Evolutionary conservation across 2,888 invertebrate species (phyloP), one percentile per base, ranked within the genome.

Genomic region (Ellobium chinense): DNA sequence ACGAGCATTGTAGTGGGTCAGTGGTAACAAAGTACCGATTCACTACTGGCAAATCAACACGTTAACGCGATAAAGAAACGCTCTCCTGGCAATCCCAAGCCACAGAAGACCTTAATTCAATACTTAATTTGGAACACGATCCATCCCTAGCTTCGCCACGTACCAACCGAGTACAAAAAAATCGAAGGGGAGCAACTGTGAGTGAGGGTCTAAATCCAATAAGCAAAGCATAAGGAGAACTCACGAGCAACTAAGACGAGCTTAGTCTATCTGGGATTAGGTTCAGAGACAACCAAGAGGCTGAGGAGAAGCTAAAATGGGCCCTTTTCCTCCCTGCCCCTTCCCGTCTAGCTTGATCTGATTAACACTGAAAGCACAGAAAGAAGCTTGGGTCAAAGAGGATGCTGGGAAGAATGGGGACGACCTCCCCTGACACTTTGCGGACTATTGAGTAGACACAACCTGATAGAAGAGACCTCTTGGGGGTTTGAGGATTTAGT

Each of bases 161-260:
- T 34, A 1, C 29, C n/a, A 65, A 36, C n/a, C n/a, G 46, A 12
- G 7, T 7, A 39, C 0, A 12, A 39, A 66, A 14, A 21, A n/a
- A 66, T 21, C 36, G 37, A 66, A 14, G 18, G 9, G 18, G 39
- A n/a, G 68, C 2, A 12, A 46, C 9, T 46, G 46, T 46, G 39
- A 68, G 68, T 39, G 5, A 68, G 39, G 14, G 37, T 27, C 27
- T 2, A 36, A 68, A 68, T 68, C 39, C 24, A 68, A 68, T 68
- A 68, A 68, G 39, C 46, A 68, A 68, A 39, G 24, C 68, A 68
- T 39, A 68, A 68, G 46, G 46, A 39, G 27, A 37, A 7, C 9
- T 39, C 37, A 18, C 46, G 21, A n/a, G 68, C 39, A 27, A 1
- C 3, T 2, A 9, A n/a, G 36, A 65, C 34, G n/a, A 36, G 34